These are phyloP conservation scores for Diacarnus erythraeanus DNA, from an alignment of 37 sponge, comb jelly and placozoan species.

Conservation along the genomic window DNA sequence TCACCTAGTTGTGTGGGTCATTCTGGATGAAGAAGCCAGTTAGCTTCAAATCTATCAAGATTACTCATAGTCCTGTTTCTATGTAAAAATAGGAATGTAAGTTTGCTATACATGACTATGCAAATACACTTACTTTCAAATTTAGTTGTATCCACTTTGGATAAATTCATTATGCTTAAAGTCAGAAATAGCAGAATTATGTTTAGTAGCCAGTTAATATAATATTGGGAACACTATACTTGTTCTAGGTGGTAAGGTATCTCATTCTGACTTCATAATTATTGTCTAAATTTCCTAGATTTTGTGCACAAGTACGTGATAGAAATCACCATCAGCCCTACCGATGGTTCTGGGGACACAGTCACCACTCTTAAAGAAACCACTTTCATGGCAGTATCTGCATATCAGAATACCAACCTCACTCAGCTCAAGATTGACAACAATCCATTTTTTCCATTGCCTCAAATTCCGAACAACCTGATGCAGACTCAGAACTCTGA, in stretches of 20 bases:
- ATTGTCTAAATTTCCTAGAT: slow-evolving; percentile 26
- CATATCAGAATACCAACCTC: slow-evolving; percentile 68
- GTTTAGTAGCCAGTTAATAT: too few species aligned
- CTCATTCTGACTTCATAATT: too few species aligned
- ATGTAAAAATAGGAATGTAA: slow-evolving; percentile 45
- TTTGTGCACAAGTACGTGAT: slow-evolving; percentile 60
- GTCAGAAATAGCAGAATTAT: background rate
- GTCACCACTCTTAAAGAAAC: slow-evolving; percentile 17
- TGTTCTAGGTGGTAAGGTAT: background rate
- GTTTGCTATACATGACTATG: background rate
- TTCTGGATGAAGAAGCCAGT: slow-evolving; percentile 73
- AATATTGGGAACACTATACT: too few species aligned
- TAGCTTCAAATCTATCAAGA: slow-evolving; percentile 65
- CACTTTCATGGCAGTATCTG: slow-evolving; percentile 65
- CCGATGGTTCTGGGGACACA: background rate
- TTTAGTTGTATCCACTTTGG: too few species aligned
- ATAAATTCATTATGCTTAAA: background rate
- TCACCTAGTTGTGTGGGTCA: slow-evolving; percentile 46
- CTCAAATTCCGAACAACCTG: too few species aligned
- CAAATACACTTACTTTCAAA: background rate
- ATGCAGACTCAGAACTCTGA: too few species aligned
- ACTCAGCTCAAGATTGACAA: slow-evolving; percentile 33
- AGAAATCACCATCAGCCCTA: slow-evolving; percentile 2
- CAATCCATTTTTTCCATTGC: background rate
- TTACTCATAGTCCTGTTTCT: slow-evolving; percentile 37